Percentiles rank a stretch among this genome's conserved stretches.
phyloP scores from a whole-genome alignment of 2,888 invertebrate genomes.

The Heteropelma amictum region DNA sequence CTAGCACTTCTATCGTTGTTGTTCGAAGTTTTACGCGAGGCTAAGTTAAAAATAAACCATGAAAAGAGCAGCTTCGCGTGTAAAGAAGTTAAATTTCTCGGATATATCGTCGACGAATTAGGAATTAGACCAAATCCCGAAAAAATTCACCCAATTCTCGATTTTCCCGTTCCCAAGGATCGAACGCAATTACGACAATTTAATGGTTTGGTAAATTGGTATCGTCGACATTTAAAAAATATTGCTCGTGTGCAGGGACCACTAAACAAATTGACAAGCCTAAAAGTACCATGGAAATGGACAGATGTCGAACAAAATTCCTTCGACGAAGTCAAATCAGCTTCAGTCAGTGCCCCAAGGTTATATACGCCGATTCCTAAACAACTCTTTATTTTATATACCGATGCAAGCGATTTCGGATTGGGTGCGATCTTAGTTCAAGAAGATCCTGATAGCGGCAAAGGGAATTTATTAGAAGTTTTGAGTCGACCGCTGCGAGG shows the following conservation, averaged over 20 bases:
- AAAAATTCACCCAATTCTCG: slow-evolving; percentile 44
- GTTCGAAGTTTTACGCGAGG: slow-evolving; percentile 43
- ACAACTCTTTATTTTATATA: slow-evolving; percentile 41
- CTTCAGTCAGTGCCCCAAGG: slow-evolving; percentile 19
- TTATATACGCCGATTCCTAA: slow-evolving; percentile 40
- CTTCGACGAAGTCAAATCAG: slow-evolving; percentile 31
- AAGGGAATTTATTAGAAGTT: slow-evolving; percentile 15
- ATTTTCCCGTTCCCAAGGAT: slow-evolving; percentile 36
- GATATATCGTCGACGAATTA: slow-evolving; percentile 43
- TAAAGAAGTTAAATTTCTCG: slow-evolving; percentile 46
- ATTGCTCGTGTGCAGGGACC: slow-evolving; percentile 40
- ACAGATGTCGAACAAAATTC: slow-evolving; percentile 43
- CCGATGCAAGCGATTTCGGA: slow-evolving; percentile 51
- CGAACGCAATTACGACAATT: slow-evolving; percentile 39
- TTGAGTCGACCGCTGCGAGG: slow-evolving; percentile 16
- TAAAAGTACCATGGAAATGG: slow-evolving; percentile 42
- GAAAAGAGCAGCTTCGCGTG: slow-evolving; percentile 52
- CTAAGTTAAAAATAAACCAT: slow-evolving; percentile 32
- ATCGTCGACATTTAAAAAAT: slow-evolving; percentile 26
- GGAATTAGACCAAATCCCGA: slow-evolving; percentile 50
- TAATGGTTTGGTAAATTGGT: slow-evolving; percentile 42
- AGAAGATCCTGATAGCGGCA: background rate
- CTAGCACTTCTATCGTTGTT: slow-evolving; percentile 15
- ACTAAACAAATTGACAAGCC: slow-evolving; percentile 40
- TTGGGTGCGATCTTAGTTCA: slow-evolving; percentile 44